These are phyloP conservation scores for Alaudala cheleensis DNA, from an alignment of 2,113 vertebrate species.

Conservation along the genomic window DNA sequence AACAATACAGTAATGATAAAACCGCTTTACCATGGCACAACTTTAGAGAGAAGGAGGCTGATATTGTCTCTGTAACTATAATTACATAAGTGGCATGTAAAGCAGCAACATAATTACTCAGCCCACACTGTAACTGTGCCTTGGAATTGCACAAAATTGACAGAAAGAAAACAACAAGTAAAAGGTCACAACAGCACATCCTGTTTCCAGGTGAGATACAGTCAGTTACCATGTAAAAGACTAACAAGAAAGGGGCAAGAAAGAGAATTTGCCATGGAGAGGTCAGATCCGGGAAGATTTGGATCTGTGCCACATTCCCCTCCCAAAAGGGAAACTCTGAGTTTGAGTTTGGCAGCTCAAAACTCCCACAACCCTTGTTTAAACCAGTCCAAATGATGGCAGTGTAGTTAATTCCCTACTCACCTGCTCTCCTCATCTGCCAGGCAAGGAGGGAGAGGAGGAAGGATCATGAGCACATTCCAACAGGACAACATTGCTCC, in stretches of 20 bases:
- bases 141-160: not conserved
- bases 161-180: not conserved
- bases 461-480: not conserved
- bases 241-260: not conserved
- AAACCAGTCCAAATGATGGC: not conserved
- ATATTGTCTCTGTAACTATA: not conserved
- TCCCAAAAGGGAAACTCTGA: not conserved
- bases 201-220: not conserved
- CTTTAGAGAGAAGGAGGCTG: not conserved
- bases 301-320: not conserved
- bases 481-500: not conserved
- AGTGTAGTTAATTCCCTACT: fast-evolving
- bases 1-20: not conserved
- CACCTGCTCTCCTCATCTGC: not conserved
- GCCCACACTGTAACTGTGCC: not conserved
- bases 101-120: not conserved
- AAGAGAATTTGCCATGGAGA: not conserved
- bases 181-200: not conserved
- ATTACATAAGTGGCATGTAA: not conserved
- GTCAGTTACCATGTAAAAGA: not conserved
- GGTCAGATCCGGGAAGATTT: not conserved
- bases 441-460: not conserved
- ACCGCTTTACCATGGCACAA: not conserved
- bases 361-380: not conserved
- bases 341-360: not conserved